Percentiles rank a stretch among this genome's conserved stretches.
phyloP scores from a whole-genome alignment of 2,888 invertebrate species.

The Watsonalla cultraria region DNA sequence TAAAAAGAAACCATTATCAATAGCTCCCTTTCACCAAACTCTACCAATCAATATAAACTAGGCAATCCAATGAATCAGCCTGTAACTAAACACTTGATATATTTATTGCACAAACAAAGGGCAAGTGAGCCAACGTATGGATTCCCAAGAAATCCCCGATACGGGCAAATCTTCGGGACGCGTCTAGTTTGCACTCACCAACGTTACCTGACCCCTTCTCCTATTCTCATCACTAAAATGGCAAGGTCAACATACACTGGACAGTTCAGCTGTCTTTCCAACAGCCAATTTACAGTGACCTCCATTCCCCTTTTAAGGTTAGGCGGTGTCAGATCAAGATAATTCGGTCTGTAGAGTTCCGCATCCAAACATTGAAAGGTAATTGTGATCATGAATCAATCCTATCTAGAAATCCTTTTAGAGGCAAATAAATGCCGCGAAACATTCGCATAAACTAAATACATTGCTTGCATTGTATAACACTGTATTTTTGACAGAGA shows the following conservation, averaged over 20 bases:
- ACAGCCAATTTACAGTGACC: slow-evolving; percentile 17
- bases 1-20: too few species aligned
- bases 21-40: slow-evolving; percentile 9
- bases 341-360: slow-evolving; percentile 31
- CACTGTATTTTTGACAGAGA: slow-evolving; percentile 7
- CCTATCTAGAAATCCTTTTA: slow-evolving; percentile 56
- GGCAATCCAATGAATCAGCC: slow-evolving; percentile 26
- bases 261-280: slow-evolving; percentile 20
- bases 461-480: slow-evolving; percentile 28
- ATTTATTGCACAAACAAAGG: slow-evolving; percentile 49
- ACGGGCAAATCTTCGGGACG: slow-evolving; percentile 42
- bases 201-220: slow-evolving; percentile 16
- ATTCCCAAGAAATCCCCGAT: slow-evolving; percentile 52
- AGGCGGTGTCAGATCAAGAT: slow-evolving; percentile 21
- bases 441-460: slow-evolving; percentile 24
- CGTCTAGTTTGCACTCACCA: slow-evolving; percentile 33
- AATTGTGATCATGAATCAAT: slow-evolving; percentile 75
- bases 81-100: slow-evolving; percentile 52
- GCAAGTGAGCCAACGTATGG: slow-evolving; percentile 36
- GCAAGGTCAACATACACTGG: slow-evolving; percentile 23
- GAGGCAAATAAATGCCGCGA: slow-evolving; percentile 30
- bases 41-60: slow-evolving; percentile 16
- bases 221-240: slow-evolving; percentile 13
- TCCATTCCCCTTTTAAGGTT: slow-evolving; percentile 8
- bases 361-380: slow-evolving; percentile 53